These are phyloP conservation scores for Cryptocheilus praepositus DNA, from an alignment of 2,888 invertebrate genomes.

Conservation along the genomic window DNA sequence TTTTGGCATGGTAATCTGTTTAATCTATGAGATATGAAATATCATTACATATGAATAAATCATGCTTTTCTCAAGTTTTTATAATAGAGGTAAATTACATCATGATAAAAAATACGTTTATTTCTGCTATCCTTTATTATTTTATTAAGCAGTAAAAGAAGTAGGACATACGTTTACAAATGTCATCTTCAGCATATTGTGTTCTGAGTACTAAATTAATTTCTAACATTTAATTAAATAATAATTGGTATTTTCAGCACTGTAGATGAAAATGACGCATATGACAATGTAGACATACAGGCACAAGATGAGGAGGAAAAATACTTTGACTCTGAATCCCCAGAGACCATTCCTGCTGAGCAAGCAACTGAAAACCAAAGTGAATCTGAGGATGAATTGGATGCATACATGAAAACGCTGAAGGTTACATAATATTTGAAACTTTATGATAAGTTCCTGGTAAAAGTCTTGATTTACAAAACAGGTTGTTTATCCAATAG, in stretches of 20 bases:
- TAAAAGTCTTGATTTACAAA: conserved; percentile 47
- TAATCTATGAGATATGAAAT: background rate
- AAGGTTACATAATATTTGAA: conserved; percentile 65
- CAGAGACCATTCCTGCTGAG: conserved; percentile 74
- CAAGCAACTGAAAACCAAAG: conserved; percentile 47
- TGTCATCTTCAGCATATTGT: background rate
- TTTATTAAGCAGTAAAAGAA: too few species aligned
- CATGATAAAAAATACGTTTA: too few species aligned
- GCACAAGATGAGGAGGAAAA: conserved; percentile 91
- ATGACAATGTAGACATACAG: conserved; percentile 84
- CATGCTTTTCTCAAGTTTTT: too few species aligned
- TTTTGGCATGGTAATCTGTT: background rate
- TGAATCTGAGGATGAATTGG: conserved; percentile 80
- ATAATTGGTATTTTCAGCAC: conserved; percentile 71
- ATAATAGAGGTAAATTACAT: too few species aligned
- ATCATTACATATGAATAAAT: too few species aligned
- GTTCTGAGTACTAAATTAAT: conserved; percentile 15
- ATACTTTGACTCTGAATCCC: conserved; percentile 91
- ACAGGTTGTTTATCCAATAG: conserved; percentile 60
- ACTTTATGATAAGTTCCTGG: conserved; percentile 39
- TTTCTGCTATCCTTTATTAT: too few species aligned
- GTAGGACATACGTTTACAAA: too few species aligned
- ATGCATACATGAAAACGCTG: conserved; percentile 81
- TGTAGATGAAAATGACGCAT: conserved; percentile 88
- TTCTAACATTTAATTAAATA: conserved; percentile 1